These are phyloP conservation scores for Epiblema foenella DNA, from an alignment of 2,888 invertebrate species.

Conservation along the genomic window DNA sequence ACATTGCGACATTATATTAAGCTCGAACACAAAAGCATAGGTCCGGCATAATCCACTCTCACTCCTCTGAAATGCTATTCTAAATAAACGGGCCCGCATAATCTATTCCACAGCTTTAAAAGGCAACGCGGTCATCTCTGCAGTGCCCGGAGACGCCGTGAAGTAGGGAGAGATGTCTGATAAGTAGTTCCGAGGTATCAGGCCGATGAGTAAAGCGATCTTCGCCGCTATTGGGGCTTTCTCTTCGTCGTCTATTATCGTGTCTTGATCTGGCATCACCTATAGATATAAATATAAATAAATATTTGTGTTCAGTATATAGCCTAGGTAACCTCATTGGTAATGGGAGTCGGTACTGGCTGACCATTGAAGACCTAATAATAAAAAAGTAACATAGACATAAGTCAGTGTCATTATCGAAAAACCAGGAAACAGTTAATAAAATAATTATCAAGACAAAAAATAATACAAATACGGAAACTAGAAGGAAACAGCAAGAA, in stretches of 20 bases:
- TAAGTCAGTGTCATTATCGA: too few species aligned
- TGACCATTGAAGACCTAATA: too few species aligned
- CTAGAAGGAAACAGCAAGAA: too few species aligned
- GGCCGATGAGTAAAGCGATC: constrained; percentile 81
- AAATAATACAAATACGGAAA: too few species aligned
- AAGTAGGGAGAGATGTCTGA: constrained; percentile 75
- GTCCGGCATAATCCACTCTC: not conserved
- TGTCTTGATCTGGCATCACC: constrained; percentile 93
- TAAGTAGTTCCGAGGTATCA: constrained; percentile 78
- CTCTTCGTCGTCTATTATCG: constrained; percentile 76
- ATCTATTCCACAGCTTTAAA: constrained; percentile 75
- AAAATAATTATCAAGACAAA: too few species aligned
- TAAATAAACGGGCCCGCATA: not conserved
- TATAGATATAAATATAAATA: constrained; percentile 62
- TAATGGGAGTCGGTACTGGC: too few species aligned
- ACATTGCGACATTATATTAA: too few species aligned
- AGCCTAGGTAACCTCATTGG: too few species aligned
- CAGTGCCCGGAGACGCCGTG: constrained; percentile 63
- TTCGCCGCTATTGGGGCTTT: constrained; percentile 85
- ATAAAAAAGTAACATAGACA: too few species aligned
- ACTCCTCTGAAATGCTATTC: not conserved
- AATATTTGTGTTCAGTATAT: too few species aligned
- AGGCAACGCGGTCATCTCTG: constrained; percentile 67
- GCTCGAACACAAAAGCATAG: not conserved
- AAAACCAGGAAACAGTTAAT: too few species aligned